These are phyloP conservation scores for Athrips mouffetella DNA, from an alignment of 2,888 invertebrate genomes.

Conservation along the genomic window DNA sequence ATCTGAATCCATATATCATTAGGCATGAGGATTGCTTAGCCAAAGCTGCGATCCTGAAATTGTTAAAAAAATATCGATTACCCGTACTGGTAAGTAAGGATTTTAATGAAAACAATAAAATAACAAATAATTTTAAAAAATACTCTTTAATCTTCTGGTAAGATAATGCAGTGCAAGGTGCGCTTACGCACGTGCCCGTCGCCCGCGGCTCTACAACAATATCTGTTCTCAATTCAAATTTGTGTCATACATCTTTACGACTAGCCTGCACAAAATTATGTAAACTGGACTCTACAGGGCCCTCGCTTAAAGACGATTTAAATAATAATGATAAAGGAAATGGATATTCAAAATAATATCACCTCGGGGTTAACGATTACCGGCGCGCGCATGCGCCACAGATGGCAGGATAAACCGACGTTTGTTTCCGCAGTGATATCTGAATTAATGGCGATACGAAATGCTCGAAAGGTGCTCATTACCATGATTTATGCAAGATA, in stretches of 20 bases:
- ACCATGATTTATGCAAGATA: conserved; percentile 76
- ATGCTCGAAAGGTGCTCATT: conserved; percentile 77
- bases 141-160: conserved; percentile 11
- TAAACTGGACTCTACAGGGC: conserved; percentile 64
- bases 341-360: conserved; percentile 77
- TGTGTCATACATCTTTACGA: conserved; percentile 73
- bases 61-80: too few relatives aligned
- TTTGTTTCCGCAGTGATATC: conserved; percentile 79
- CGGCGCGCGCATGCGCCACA: conserved; percentile 74
- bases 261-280: conserved; percentile 47
- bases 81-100: too few relatives aligned
- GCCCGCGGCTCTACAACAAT: conserved; percentile 63
- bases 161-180: conserved; percentile 59
- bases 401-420: conserved; percentile 77
- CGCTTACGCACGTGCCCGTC: conserved; percentile 70
- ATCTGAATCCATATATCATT: too few relatives aligned
- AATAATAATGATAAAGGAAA: conserved; percentile 72
- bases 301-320: conserved; percentile 58
- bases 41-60: too few relatives aligned
- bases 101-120: conserved; percentile 10
- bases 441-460: conserved; percentile 77
- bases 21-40: too few relatives aligned
- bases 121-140: conserved; percentile 18
- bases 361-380: conserved; percentile 79
- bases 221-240: conserved; percentile 72